These are phyloP conservation scores for Sphaerophoria rueppellii DNA, from an alignment of 2,888 invertebrate genomes.

Conservation along the genomic window DNA sequence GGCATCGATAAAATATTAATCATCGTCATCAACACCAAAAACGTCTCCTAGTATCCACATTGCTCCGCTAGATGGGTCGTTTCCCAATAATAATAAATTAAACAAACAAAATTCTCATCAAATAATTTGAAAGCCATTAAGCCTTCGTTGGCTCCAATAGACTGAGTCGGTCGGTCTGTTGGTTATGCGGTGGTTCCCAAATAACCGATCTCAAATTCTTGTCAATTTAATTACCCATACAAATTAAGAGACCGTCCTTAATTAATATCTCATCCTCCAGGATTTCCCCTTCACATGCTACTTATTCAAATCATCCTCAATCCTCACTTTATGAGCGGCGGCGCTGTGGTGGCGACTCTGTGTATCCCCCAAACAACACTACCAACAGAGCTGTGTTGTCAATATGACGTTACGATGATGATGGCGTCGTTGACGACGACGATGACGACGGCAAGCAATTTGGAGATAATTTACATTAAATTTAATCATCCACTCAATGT, in stretches of 20 bases:
- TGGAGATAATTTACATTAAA: conserved; percentile 60
- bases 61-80: not conserved
- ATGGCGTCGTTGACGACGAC: not conserved
- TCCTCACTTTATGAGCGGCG: conserved; percentile 22
- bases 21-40: conserved; percentile 19
- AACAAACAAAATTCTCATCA: conserved; percentile 22
- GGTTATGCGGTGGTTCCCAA: too few relatives aligned
- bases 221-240: conserved; percentile 60
- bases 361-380: conserved; percentile 11
- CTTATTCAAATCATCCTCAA: conserved; percentile 12
- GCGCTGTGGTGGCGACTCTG: conserved; percentile 12
- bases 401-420: not conserved
- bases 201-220: conserved; percentile 25
- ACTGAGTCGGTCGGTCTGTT: not conserved
- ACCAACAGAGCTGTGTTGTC: not conserved
- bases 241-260: conserved; percentile 59
- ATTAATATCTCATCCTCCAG: not conserved
- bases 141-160: not conserved
- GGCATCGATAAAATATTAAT: conserved; percentile 37
- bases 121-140: conserved; percentile 61
- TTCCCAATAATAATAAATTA: not conserved
- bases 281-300: not conserved
- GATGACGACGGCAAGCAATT: conserved; percentile 32
- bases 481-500: conserved; percentile 58
- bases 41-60: not conserved